Evolutionary conservation across 2,797 vertebrate genomes (phyloP), one percentile per base, ranked within the genome.

Genomic region (Chaunax sp.): DNA sequence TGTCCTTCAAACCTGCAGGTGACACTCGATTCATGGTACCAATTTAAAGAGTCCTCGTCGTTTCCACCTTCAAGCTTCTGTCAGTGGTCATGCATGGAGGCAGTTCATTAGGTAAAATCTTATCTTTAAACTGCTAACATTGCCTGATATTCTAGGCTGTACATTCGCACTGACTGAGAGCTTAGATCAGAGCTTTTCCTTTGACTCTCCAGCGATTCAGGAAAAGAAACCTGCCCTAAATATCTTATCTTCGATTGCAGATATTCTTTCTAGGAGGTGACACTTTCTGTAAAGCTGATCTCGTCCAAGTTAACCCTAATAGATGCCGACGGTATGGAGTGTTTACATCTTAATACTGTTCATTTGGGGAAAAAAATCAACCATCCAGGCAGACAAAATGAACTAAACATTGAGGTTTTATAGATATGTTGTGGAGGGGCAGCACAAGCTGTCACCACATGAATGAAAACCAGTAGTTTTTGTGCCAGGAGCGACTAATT

Each of bases 401-500:
- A 73, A 63, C 26, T 18, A 5, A 44, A 47, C 19, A 40, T 19
- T 0, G 6, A 62, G 35, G 43, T 61, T 61, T 61, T 64, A 53
- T 61, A 50, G 14, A 15, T 64, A 45, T 47, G 57, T 60, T 50
- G 40, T 66, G 58, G 50, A 77, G 72, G 51, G 58, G 61, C 66
- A 28, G 46, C 49, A 19, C 51, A 45, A 60, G 49, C 65, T 80
- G 82, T 83, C 79, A 84, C 23, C 26, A 5, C 2, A 10, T 40
- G 55, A 53, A 65, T 76, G 37, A 56, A 79, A 77, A 78, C 56
- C 59, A 46, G 64, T 60, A 30, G 53, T 65, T 83, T 70, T 5
- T 65, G 26, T 76, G 71, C 81, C 70, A 37, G 47, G 65, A 60
- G 74, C 52, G 25, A 65, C 23, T 4, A 30, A 28, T 46, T 77